Conservation (phyloP, 2,888 invertebrate genomes). For the Schrankia costaestrigalis region DNA sequence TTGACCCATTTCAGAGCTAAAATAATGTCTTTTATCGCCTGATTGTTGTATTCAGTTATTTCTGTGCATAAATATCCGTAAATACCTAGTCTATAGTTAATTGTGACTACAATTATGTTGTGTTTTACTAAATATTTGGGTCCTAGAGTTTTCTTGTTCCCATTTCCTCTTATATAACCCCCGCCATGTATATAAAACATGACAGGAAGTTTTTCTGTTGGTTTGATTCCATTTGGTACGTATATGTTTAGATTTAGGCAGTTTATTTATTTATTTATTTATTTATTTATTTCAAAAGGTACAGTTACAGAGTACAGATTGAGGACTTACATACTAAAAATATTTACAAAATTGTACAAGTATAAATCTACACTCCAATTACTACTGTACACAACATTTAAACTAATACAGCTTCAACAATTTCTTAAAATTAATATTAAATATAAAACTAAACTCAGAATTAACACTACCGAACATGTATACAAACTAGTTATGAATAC, state of each 20-base stretch:
- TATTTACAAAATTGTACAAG: no score
- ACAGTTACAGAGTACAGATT: no score
- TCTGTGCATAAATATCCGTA: conserved; percentile 15
- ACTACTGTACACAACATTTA: no score
- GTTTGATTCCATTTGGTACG: conserved; percentile 1
- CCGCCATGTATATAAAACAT: conserved; percentile 20
- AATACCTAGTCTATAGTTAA: conserved; percentile 19
- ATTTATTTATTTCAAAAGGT: no score
- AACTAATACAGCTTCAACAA: no score
- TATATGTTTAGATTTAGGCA: conserved; percentile 20
- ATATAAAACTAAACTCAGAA: no score
- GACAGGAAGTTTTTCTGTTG: conserved; percentile 7
- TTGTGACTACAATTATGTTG: conserved; percentile 11
- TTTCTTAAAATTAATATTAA: no score
- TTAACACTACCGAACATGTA: no score
- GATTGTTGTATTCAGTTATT: conserved; percentile 12
- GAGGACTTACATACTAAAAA: no score
- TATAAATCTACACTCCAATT: no score
- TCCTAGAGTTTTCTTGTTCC: neutral
- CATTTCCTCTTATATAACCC: conserved; percentile 4
- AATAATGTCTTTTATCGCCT: conserved; percentile 17
- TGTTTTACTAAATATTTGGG: conserved; percentile 11
- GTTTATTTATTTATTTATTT: no score
- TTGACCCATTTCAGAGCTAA: conserved; percentile 18
- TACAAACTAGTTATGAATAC: no score